phyloP scores from a whole-genome alignment of 2,113 vertebrate species.

The Spea multiplicata region DNA sequence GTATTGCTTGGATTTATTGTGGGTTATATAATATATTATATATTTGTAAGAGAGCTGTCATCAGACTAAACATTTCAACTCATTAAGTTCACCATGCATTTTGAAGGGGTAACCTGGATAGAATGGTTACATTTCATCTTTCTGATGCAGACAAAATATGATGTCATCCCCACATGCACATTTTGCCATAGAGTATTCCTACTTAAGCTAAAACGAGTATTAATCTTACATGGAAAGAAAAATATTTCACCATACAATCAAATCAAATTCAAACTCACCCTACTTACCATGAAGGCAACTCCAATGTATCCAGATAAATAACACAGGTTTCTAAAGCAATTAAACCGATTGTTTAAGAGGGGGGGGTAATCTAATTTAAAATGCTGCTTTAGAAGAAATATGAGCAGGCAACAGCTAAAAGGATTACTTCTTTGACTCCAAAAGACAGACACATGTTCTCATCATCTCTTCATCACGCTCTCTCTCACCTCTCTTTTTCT shows the following conservation, averaged over 20 bases:
- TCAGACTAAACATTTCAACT: too few relatives aligned
- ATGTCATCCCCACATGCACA: too few relatives aligned
- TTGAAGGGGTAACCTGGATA: too few relatives aligned
- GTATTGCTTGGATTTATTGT: too few relatives aligned
- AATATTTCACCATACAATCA: neutral
- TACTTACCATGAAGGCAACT: slow-evolving; percentile 33
- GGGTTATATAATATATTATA: too few relatives aligned
- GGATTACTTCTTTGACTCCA: slow-evolving; percentile 24
- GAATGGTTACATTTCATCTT: too few relatives aligned
- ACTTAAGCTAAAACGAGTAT: too few relatives aligned
- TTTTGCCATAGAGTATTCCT: neutral
- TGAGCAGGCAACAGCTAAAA: slow-evolving; percentile 15
- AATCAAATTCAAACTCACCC: neutral
- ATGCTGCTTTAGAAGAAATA: slow-evolving; percentile 24
- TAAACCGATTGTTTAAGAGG: slow-evolving; percentile 14
- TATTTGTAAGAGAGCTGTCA: too few relatives aligned
- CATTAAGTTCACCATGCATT: too few relatives aligned
- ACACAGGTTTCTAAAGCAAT: slow-evolving; percentile 30
- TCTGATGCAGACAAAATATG: too few relatives aligned
- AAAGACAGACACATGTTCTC: neutral
- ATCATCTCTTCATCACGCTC: too few relatives aligned
- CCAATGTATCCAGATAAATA: slow-evolving; percentile 16
- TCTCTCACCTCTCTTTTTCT: too few relatives aligned
- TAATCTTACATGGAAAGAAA: neutral
- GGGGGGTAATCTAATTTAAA: slow-evolving; percentile 9